Percentiles rank a stretch among this genome's conserved stretches.
phyloP scores from a whole-genome alignment of 2,797 vertebrate species.

The Anas georgica region DNA sequence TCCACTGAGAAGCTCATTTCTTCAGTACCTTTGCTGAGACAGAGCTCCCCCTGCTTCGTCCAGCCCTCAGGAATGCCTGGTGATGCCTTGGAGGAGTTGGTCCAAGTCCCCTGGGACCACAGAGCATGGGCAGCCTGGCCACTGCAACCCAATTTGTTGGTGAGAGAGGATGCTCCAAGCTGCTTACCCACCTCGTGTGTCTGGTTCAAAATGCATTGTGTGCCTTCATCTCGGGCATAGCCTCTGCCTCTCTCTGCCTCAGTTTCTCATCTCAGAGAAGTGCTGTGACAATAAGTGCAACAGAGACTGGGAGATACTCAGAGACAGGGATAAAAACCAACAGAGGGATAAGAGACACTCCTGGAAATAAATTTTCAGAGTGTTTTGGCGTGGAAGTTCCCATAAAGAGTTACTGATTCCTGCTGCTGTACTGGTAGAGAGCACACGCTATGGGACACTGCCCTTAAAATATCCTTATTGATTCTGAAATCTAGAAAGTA shows the following conservation, averaged over 20 bases:
- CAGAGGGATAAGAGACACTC: neutral
- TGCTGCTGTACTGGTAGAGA: neutral
- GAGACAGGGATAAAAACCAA: neutral
- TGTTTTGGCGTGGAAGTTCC: neutral
- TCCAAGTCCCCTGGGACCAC: neutral
- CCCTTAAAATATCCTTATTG: neutral
- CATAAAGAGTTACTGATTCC: neutral
- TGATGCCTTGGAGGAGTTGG: accelerated
- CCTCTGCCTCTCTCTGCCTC: neutral
- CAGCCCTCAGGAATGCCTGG: accelerated
- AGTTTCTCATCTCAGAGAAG: neutral
- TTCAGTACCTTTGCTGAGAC: neutral
- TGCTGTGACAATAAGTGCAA: neutral
- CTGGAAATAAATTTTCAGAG: neutral
- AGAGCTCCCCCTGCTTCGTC: accelerated
- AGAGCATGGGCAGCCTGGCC: neutral
- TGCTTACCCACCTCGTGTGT: neutral
- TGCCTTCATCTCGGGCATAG: neutral
- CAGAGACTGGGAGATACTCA: neutral
- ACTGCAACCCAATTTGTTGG: accelerated
- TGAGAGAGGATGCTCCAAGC: neutral
- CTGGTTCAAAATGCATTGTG: neutral
- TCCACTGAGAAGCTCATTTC: neutral
- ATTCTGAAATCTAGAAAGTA: neutral
- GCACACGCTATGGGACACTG: accelerated